Evolutionary conservation across 2,888 invertebrate species (phyloP), one percentile per base, ranked within the genome.

Genomic region (Sarcophaga caerulescens): DNA sequence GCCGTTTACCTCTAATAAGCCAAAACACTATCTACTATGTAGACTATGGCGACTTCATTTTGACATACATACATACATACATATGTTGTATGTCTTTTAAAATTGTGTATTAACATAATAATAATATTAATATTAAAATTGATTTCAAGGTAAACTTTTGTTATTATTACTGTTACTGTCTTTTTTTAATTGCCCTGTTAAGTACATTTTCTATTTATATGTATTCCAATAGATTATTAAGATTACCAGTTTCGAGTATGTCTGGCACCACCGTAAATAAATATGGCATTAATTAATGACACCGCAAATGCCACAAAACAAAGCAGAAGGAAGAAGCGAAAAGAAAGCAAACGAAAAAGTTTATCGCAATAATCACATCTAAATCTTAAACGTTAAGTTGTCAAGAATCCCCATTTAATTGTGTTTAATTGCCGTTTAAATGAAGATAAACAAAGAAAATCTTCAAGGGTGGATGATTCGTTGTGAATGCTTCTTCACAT

Each of bases 351-450:
- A 79, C 35, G 69, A 52, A 75, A 70, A 75, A 76, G 59, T 5
- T 76, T 75, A 65, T 52, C 52, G 45, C 70, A 71, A 82, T 82
- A 76, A 82, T 81, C 76, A 82, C 76, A 82, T 70, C 76, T 70
- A 82, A 81, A 71, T 82, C 76, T 70, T 52, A 12, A 70, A 65
- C 59, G 47, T 71, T 76, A 82, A 82, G 70, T 77, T 65, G 76
- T 76, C 70, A 71, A 82, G 76, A 76, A 76, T 82, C 76, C 81
- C 70, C 82, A 76, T 71, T 82, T 82, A 82, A 82, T 82, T 82
- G 82, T 82, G 82, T 77, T 82, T 82, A 82, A 82, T 82, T 82
- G 82, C 76, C 82, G 82, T 82, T 71, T 82, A 82, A 82, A 59
- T 63, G 68, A 69, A 77, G 63, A 76, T 76, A 76, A 76, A 71